A percentile compares a stretch with the other conserved stretches of the same genome.
Conservation (phyloP, 1,140 invertebrate species). For the Odontomachus brunneus region DNA sequence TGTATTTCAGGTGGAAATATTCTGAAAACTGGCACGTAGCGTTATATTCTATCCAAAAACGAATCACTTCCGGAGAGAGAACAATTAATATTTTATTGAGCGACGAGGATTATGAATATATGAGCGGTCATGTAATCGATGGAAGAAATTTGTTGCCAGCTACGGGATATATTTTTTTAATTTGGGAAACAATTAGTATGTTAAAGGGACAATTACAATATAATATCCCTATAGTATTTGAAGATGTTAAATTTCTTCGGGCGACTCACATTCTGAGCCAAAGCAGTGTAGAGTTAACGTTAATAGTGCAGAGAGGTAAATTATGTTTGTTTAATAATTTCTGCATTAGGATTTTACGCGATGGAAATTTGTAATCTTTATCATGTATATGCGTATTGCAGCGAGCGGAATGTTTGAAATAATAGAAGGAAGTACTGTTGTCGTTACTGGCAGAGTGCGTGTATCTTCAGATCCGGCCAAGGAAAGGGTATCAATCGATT, state of each 20-base stretch:
- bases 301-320: conserved; percentile 91
- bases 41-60: conserved; percentile 87
- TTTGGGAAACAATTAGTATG: conserved; percentile 95
- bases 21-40: conserved; percentile 90
- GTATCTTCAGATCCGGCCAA: conserved; percentile 81
- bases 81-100: conserved; percentile 87
- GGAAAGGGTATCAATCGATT: conserved; percentile 75
- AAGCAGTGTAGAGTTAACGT: conserved; percentile 89
- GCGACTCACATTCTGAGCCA: conserved; percentile 92
- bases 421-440: conserved; percentile 90
- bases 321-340: neutral
- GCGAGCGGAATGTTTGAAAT: conserved; percentile 85
- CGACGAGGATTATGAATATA: conserved; percentile 91
- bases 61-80: conserved; percentile 88
- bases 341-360: neutral
- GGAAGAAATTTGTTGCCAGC: conserved; percentile 95
- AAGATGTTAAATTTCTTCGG: conserved; percentile 93
- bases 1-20: conserved; percentile 95
- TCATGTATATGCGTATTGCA: conserved; percentile 31
- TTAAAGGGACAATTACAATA: conserved; percentile 90
- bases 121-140: conserved; percentile 95
- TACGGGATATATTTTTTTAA: conserved; percentile 94
- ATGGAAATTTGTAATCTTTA: neutral
- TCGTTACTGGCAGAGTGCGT: conserved; percentile 91
- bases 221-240: conserved; percentile 93